phyloP scores from a whole-genome alignment of 2,888 invertebrate species.

The Stenchaetothrips biformis region DNA sequence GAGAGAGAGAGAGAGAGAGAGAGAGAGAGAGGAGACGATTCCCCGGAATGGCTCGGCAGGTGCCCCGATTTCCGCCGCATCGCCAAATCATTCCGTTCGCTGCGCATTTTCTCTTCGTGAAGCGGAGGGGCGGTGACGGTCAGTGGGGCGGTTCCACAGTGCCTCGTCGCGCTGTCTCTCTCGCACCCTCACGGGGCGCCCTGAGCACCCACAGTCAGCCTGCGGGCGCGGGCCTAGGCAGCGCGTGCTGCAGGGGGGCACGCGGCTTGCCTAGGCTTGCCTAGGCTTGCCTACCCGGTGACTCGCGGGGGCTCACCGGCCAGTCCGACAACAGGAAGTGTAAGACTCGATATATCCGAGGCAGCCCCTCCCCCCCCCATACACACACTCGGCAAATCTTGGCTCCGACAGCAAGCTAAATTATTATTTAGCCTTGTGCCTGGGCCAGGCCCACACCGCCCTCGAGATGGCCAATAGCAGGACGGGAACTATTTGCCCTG shows the following conservation, averaged over 20 bases:
- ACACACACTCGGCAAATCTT: neutral
- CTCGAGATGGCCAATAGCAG: neutral
- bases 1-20: no score
- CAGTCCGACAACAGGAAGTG: no score
- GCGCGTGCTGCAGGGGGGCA: neutral
- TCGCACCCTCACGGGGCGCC: no score
- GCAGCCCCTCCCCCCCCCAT: neutral
- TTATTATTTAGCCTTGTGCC: slow-evolving; percentile 6
- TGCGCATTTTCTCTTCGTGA: no score
- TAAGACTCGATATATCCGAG: neutral
- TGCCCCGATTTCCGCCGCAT: no score
- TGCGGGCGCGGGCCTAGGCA: neutral
- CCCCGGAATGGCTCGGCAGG: no score
- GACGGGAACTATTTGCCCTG: neutral
- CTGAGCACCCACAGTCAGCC: neutral
- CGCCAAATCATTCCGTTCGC: no score
- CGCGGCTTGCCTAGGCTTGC: neutral
- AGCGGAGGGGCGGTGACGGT: no score
- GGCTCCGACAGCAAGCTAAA: slow-evolving; percentile 14
- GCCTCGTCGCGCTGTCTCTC: no score
- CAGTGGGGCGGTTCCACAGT: no score
- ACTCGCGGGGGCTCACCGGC: neutral
- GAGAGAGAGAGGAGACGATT: no score
- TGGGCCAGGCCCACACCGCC: neutral
- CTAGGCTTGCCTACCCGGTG: neutral